A percentile compares a stretch with the other conserved stretches of the same genome.
These are phyloP conservation scores for Cnemophilus loriae DNA, from an alignment of 2,113 vertebrate genomes.

Conservation along the genomic window DNA sequence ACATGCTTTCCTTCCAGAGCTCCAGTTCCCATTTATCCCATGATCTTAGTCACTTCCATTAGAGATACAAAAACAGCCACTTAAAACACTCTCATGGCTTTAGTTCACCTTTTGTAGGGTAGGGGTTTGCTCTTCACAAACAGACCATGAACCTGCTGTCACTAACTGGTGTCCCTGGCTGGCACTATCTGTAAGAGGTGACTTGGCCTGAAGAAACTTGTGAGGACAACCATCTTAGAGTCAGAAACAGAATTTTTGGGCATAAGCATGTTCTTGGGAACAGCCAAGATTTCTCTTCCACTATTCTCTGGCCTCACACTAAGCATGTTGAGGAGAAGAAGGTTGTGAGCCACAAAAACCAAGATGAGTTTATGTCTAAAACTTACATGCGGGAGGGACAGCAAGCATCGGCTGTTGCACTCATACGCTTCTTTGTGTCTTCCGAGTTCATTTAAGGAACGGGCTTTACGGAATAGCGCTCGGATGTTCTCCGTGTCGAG, in stretches of 20 bases:
- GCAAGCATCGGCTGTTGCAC: conserved; percentile 84
- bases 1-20: not conserved
- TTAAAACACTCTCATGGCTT: not conserved
- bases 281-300: not conserved
- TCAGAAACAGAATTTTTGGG: not conserved
- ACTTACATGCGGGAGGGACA: conserved; percentile 84
- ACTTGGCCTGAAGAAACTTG: not conserved
- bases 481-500: conserved; percentile 80
- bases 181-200: not conserved
- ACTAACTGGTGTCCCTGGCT: not conserved
- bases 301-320: not conserved
- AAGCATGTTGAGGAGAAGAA: not conserved
- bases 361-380: not conserved
- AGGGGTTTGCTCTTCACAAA: not conserved
- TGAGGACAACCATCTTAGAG: not conserved
- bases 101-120: not conserved
- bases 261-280: not conserved
- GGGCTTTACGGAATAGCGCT: conserved; percentile 87
- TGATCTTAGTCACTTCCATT: not conserved
- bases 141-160: not conserved
- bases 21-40: not conserved
- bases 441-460: conserved; percentile 85
- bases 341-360: not conserved
- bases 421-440: conserved; percentile 87
- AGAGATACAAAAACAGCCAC: not conserved